Evolutionary conservation across 1,140 invertebrate species (phyloP), one percentile per base, ranked within the genome.

Genomic region (Drosophila virilis): DNA sequence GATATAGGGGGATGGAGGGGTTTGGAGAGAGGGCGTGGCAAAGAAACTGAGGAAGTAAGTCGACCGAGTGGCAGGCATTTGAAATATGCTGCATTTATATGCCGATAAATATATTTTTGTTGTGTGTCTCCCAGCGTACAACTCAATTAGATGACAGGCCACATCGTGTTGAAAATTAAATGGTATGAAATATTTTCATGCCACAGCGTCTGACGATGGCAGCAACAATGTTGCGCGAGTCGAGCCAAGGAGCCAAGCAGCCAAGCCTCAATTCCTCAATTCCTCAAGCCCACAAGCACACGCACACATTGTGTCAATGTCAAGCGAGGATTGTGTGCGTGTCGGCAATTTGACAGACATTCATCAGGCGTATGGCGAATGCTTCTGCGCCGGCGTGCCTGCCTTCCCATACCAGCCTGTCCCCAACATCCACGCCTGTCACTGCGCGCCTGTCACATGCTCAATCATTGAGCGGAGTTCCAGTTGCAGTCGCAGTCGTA

Each of bases 341-440:
- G 84, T 88, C 83, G 83, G 75, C 84, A 88, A 89, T 88, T 88
- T 88, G 84, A 88, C 84, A 88, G 84, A 89, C 84, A 88, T 88
- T 88, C 84, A 88, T 88, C 84, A 88, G 28, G 40, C 22, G 43
- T 46, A 22, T 57, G 57, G 52, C 66, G 33, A 71, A 66, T 64
- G 52, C 58, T 46, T 55, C 52, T 55, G 37, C 43, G 38, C 55
- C 38, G 22, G 17, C 55, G 40, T 7, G 4, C 13, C 45, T 45
- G 1, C 40, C 12, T 10, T 1, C 2, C 32, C 7, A 2, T 9
- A 32, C 32, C 45, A 8, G 1, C 28, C 28, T 42, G 22, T 9
- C 32, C 22, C 13, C 13, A 28, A 1, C 10, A 40, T 13, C 10
- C 38, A 6, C 70, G 48, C 48, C 57, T 78, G 77, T 75, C 74